Conservation (phyloP, 2,797 vertebrate genomes). For the Pseudotriccus pelzelni region DNA sequence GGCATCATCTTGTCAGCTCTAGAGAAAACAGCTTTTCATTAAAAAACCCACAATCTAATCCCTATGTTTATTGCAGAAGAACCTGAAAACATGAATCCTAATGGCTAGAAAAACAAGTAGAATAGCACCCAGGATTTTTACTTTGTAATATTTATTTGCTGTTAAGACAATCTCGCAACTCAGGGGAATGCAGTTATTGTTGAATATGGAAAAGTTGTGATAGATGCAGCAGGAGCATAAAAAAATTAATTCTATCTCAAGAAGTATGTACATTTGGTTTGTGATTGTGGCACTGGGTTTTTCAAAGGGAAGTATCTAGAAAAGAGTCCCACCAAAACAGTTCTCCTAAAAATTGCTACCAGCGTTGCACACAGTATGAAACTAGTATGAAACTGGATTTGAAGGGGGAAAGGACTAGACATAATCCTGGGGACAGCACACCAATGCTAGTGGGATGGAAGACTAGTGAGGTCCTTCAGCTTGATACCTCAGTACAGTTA, state of each 20-base stretch:
- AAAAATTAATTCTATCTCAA: background rate
- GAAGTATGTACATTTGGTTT: background rate
- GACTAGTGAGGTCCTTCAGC: background rate
- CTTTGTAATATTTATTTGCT: background rate
- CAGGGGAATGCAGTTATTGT: background rate
- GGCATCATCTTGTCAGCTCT: background rate
- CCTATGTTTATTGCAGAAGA: background rate
- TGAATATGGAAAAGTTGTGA: background rate
- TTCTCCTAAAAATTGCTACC: background rate
- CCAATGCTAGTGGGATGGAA: background rate
- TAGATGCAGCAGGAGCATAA: background rate
- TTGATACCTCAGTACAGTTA: background rate
- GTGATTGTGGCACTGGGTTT: background rate
- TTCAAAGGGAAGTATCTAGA: background rate
- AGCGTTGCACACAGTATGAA: background rate
- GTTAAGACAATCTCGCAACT: background rate
- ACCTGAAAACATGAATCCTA: background rate
- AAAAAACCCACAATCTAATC: background rate
- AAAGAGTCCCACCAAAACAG: background rate
- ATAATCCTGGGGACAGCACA: background rate
- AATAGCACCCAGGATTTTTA: background rate
- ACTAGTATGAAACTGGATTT: background rate
- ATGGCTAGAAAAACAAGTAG: background rate
- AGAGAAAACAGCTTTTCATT: conserved; percentile 17
- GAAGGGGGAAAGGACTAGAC: background rate